phyloP scores from a whole-genome alignment of 2,113 vertebrate species.

The Motacilla alba region DNA sequence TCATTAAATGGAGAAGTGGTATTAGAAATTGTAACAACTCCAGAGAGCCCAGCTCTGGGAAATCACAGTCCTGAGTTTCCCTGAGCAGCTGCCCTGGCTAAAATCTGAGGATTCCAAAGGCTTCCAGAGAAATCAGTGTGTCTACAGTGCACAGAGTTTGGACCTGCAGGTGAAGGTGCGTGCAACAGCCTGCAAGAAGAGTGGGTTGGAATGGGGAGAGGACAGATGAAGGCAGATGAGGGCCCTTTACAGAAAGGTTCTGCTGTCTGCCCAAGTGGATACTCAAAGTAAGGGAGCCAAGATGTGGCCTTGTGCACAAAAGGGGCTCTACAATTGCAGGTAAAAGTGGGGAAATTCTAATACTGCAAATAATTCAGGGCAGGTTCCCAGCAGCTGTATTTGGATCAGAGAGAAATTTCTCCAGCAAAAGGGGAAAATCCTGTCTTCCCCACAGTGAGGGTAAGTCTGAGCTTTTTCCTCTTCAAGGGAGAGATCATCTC shows the following conservation, averaged over 20 bases:
- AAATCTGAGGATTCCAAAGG: neutral
- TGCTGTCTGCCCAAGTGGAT: neutral
- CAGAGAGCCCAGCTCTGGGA: neutral
- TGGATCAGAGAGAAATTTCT: neutral
- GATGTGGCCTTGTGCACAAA: neutral
- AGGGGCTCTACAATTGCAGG: neutral
- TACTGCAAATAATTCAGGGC: neutral
- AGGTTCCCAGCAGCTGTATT: neutral
- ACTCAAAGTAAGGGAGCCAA: neutral
- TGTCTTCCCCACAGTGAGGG: neutral
- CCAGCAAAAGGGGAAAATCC: neutral
- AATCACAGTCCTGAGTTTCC: neutral
- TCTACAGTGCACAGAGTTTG: neutral
- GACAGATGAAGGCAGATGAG: neutral
- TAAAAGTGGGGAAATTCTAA: neutral
- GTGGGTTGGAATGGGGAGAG: neutral
- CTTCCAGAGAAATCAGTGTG: neutral
- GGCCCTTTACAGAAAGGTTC: neutral
- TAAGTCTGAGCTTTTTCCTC: neutral
- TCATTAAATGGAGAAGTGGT: fast-evolving
- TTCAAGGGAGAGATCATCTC: neutral
- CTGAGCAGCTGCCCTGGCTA: neutral
- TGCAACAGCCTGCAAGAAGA: neutral
- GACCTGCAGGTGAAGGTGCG: neutral
- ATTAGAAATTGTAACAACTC: neutral